Conservation (phyloP, 2,797 vertebrate species). For the Fistularia commersonii region DNA sequence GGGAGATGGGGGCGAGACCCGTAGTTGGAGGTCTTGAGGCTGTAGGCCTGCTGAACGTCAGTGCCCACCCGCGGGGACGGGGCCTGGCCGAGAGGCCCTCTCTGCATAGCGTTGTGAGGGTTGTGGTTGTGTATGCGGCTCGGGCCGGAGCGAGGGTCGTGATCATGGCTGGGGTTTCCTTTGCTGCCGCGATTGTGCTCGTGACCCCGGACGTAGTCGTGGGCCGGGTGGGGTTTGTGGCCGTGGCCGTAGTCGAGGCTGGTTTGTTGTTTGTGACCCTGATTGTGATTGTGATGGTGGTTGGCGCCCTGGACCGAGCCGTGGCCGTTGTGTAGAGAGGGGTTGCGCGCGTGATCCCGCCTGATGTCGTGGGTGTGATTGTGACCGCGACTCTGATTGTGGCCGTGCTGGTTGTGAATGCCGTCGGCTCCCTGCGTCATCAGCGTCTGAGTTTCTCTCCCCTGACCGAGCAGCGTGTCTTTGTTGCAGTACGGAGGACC, state of each 20-base stretch:
- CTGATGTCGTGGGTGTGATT: conserved; percentile 62
- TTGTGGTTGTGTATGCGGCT: conserved; percentile 74
- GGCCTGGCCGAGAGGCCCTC: conserved; percentile 55
- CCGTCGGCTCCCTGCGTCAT: conserved; percentile 75
- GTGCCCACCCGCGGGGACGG: conserved; percentile 61
- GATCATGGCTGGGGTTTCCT: conserved; percentile 71
- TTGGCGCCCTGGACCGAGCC: conserved; percentile 75
- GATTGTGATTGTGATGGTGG: conserved; percentile 65
- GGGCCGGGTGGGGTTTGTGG: conserved; percentile 70
- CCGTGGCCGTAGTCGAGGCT: conserved; percentile 61
- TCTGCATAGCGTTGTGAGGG: conserved; percentile 64
- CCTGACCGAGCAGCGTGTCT: conserved; percentile 75
- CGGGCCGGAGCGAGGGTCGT: conserved; percentile 64
- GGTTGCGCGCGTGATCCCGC: conserved; percentile 60
- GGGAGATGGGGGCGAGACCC: conserved; percentile 76
- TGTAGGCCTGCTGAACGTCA: conserved; percentile 73
- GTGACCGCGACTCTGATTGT: conserved; percentile 51
- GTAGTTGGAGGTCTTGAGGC: conserved; percentile 77
- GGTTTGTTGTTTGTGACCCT: conserved; percentile 65
- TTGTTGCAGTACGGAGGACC: conserved; percentile 76
- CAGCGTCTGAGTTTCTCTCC: conserved; percentile 78
- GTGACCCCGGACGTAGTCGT: conserved; percentile 70
- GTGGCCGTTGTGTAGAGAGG: conserved; percentile 67
- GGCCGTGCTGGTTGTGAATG: conserved; percentile 71
- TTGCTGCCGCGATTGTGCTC: conserved; percentile 62